Evolutionary conservation across 2,888 invertebrate genomes (phyloP), one percentile per base, ranked within the genome.

Genomic region (Pyrgus malvae): DNA sequence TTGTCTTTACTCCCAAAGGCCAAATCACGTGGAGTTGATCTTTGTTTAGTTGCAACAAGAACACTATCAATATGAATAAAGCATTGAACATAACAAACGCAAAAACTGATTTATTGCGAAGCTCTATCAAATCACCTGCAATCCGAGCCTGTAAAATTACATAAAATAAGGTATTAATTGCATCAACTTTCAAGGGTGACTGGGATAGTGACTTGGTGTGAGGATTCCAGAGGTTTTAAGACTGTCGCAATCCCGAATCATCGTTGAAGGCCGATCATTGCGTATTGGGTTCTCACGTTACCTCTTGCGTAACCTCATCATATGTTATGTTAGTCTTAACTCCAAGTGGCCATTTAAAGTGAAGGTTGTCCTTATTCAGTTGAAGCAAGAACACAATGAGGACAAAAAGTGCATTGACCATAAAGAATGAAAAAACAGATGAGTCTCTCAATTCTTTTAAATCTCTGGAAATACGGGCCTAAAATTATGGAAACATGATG

Each of bases 51-150:
- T 99, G 99, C 86, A 99, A 95, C 90, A 99, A 95, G 92, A 99
- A 97, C 81, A 99, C 98, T 91, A 98, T 97, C 92, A 99, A 95
- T 86, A 99, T 97, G 94, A 99, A 99, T 83, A 99, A 94, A 89
- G 98, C 97, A 94, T 99, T 99, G 93, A 99, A 96, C 98, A 99
- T 99, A 92, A 99, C 96, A 94, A 99, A 98, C 83, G 97, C 97
- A 91, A 98, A 98, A 79, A 98, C 97, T 77, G 97, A 97, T 90
- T 98, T 98, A 94, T 99, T 99, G 80, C 99, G 93, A 80, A 99
- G 94, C 83, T 98, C 98, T 83, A 96, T 93, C 88, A 99, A 93
- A 90, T 98, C 98, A 76, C 92, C 92, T 77, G 97, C 97, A 78
- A 97, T 95, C 83, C 97, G 93, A 82, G 94, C 96, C 96, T 97